Conservation (phyloP, 2,888 invertebrate genomes). For the Dorcus hopei region DNA sequence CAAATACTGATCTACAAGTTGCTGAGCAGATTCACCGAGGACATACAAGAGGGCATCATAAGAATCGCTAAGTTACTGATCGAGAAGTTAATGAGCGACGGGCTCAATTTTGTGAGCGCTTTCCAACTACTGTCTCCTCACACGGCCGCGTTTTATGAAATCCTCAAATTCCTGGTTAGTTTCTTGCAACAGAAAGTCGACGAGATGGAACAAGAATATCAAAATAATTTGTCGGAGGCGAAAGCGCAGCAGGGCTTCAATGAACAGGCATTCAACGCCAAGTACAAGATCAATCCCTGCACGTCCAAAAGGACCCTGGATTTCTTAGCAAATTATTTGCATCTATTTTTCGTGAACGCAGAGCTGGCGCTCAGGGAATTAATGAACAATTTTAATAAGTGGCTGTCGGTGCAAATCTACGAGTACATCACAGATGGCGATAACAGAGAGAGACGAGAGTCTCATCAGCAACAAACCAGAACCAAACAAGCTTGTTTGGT, state of each 20-base stretch:
- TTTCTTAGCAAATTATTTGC: neutral
- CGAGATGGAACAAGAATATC: neutral
- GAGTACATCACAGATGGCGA: too few relatives aligned
- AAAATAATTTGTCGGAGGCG: neutral
- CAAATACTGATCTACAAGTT: neutral
- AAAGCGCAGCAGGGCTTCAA: neutral
- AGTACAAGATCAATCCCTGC: neutral
- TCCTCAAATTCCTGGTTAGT: neutral
- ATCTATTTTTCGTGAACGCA: neutral
- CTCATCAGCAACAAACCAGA: too few relatives aligned
- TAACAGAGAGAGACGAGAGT: too few relatives aligned
- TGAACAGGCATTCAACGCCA: neutral
- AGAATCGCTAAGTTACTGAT: slow-evolving; percentile 7
- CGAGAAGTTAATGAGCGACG: slow-evolving; percentile 2
- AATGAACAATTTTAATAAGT: neutral
- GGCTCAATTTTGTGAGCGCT: slow-evolving; percentile 2
- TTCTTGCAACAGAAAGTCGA: neutral
- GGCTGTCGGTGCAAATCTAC: neutral
- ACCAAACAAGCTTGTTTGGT: too few relatives aligned
- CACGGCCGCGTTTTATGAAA: neutral
- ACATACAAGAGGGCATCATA: slow-evolving; percentile 7
- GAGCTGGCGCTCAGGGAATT: neutral
- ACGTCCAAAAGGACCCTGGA: neutral
- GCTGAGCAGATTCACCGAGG: slow-evolving; percentile 2
- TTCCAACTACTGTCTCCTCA: slow-evolving; percentile 12